Evolutionary conservation across 2,888 invertebrate species (phyloP), one percentile per base, ranked within the genome.

Genomic region (Clostera curtula): DNA sequence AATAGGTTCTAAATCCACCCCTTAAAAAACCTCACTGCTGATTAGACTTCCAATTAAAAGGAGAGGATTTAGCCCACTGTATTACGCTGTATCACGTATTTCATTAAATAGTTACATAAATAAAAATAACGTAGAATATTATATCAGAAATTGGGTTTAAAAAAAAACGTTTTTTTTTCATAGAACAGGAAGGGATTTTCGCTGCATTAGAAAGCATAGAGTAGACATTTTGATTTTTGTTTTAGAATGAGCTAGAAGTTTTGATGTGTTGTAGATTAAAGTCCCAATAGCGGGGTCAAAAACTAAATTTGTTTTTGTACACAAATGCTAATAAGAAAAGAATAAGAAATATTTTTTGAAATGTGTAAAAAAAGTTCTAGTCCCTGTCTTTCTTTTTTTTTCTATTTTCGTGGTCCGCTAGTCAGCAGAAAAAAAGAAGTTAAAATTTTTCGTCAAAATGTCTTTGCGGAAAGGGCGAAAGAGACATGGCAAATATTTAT

Each of bases 291-390:
- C 36, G 44, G 49, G 45, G 52, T 48, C 23, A 10, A 23, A 23
- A 47, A 29, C 50, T 49, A 28, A 54, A 48, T 46, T 66, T 75
- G 69, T 64, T 69, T 74, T 69, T 53, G 49, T 62, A 74, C 71
- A 73, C 72, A 60, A 61, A 63, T 37, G 43, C 48, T 47, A 30
- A 29, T 36, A 25, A 40, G 18, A 35, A 37, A 36, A 40, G 35
- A 53, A 49, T 49, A 57, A 57, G 55, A 49, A 50, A 72, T 77
- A 79, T 79, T 79, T 76, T 77, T 77, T 72, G 77, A 79, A 65
- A 69, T 61, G 53, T 79, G 68, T 79, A 77, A 74, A 58, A 51
- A 43, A 43, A 34, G 29, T 47, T 65, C 69, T 65, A 62, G 61
- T 49, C 58, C 47, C 56, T 54, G 53, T 50, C 58, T 44, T 51